These are phyloP conservation scores for Crypturellus tataupa DNA, from an alignment of 2,797 vertebrate genomes.

Conservation along the genomic window DNA sequence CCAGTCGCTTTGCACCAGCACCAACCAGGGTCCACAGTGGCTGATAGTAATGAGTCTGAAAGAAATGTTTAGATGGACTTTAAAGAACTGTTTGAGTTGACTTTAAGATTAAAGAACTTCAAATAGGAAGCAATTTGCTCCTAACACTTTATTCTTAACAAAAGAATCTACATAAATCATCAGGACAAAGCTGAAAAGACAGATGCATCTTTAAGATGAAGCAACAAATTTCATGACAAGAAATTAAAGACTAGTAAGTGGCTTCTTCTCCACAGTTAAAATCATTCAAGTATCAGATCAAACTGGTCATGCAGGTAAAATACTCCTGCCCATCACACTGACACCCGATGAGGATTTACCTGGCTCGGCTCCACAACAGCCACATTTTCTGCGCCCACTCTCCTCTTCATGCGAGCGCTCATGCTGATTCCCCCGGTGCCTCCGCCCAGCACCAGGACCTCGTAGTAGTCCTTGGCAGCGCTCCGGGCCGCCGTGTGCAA, in stretches of 20 bases:
- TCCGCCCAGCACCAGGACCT: constrained; percentile 93
- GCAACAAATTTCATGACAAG: not conserved
- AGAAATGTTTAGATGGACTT: not conserved
- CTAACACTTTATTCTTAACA: not conserved
- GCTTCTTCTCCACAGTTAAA: not conserved
- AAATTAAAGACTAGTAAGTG: not conserved
- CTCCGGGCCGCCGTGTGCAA: constrained; percentile 82
- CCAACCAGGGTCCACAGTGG: constrained; percentile 97
- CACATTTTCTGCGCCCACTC: constrained; percentile 90
- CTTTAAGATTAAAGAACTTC: not conserved
- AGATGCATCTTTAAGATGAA: not conserved
- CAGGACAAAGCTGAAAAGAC: not conserved
- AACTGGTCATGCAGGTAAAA: not conserved
- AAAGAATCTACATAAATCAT: not conserved
- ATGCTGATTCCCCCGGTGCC: constrained; percentile 92
- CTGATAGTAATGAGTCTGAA: constrained; percentile 96
- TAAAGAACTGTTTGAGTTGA: not conserved
- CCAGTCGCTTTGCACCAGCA: constrained; percentile 90
- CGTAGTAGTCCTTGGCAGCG: constrained; percentile 87
- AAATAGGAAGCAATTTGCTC: not conserved
- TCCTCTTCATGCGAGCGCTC: constrained; percentile 93
- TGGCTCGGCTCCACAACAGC: constrained; percentile 94
- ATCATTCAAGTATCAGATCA: not conserved
- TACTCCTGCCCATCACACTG: not conserved
- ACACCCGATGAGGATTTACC: constrained; percentile 66